Conservation (phyloP, 2,113 vertebrate genomes). For the Phaetusa simplex region DNA sequence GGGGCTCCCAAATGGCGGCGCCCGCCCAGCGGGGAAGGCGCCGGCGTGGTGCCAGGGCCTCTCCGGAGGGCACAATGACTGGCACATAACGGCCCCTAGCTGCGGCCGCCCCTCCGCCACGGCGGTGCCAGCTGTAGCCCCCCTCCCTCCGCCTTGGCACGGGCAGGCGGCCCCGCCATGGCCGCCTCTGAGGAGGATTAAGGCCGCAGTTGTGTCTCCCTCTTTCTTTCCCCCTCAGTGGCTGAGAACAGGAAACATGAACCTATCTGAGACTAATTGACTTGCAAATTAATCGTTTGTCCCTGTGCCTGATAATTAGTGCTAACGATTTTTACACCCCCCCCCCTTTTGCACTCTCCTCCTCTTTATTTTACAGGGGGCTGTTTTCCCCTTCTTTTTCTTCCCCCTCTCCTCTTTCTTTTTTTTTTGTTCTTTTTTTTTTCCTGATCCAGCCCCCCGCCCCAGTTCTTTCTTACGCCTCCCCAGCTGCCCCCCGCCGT, state of each 20-base stretch:
- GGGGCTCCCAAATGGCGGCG: constrained; percentile 51
- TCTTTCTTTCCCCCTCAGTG: constrained; percentile 74
- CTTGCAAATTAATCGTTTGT: constrained; percentile 77
- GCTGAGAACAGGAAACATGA: constrained; percentile 74
- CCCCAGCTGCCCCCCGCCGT: not conserved
- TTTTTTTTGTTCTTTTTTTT: not conserved
- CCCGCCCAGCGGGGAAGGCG: not conserved
- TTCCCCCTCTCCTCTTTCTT: not conserved
- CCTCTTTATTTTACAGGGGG: constrained; percentile 40
- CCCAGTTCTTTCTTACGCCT: not conserved
- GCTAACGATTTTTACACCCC: constrained; percentile 69
- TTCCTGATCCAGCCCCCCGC: not conserved
- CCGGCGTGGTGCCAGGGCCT: not conserved
- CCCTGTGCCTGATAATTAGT: constrained; percentile 74
- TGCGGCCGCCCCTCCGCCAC: not conserved
- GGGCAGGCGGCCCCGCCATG: constrained; percentile 46
- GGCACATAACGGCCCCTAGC: constrained; percentile 58
- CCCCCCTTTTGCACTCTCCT: not conserved
- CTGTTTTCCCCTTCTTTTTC: constrained; percentile 22
- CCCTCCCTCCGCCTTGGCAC: constrained; percentile 51
- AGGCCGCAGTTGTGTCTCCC: constrained; percentile 63
- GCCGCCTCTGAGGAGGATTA: constrained; percentile 64
- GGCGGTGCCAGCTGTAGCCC: constrained; percentile 64
- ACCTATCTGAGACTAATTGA: constrained; percentile 75
- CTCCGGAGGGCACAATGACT: constrained; percentile 44